Evolutionary conservation across 2,888 invertebrate species (phyloP), one percentile per base, ranked within the genome.

Genomic region (Margaritifera margaritifera): DNA sequence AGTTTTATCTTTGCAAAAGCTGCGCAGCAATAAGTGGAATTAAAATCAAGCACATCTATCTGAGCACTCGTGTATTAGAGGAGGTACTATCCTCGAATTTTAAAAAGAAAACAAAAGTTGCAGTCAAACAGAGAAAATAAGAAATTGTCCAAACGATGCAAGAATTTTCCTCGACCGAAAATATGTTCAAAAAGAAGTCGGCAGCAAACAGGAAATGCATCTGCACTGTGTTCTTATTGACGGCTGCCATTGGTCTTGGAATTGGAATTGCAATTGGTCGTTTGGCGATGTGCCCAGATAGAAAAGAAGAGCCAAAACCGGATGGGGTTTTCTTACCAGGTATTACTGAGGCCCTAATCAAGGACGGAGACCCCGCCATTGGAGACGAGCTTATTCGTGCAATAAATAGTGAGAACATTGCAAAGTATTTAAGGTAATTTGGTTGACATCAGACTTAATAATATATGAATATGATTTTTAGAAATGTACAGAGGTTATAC

Each of bases 181-280:
- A 15, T 42, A 42, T 42, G 42, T 15, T 0, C 15, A 15, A 15
- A 1, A 42, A 42, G 42, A 42, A 15, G 42, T 42, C 11, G 1
- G 15, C 42, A 42, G 11, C 11, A 8, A 42, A 42, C 15, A 42
- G 42, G 15, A 42, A 1, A 42, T 42, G 42, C 42, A 42, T 42
- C 11, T 42, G 42, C 15, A 15, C 42, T 42, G 42, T 42, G 3
- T 42, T 42, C 42, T 42, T 42, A 2, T 42, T 73, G 6, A 54
- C 58, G 25, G 31, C 66, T 4, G 56, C 69, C 22, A 60, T 66
- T 20, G 72, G 69, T 6, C 63, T 75, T 25, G 56, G 66, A 6
- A 27, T 75, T n/a, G 81, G 81, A 20, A 77, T 81, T 59, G 56
- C 80, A 42, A 74, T 80, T 64, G 80, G 81, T 42, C 72, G 76